A percentile compares a stretch with the other conserved stretches of the same genome.
These are phyloP conservation scores for Myathropa florea DNA, from an alignment of 2,888 invertebrate genomes.

Conservation along the genomic window DNA sequence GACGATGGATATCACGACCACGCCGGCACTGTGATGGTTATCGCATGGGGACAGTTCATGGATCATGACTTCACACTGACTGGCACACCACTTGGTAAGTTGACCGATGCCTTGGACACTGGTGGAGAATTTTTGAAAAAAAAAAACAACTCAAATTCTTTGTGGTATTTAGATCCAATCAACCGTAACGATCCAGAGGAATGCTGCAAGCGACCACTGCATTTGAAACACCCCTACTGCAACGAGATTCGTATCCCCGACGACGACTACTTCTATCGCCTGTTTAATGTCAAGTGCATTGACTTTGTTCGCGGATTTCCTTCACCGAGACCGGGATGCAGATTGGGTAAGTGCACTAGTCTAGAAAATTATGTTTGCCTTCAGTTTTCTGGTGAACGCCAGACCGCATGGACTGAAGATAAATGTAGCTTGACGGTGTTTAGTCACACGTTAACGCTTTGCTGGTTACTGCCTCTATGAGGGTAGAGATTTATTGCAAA, in stretches of 20 bases:
- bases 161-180: constrained; percentile 84
- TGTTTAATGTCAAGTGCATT: constrained; percentile 92
- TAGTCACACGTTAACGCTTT: neutral
- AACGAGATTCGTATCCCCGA: constrained; percentile 93
- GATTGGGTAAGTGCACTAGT: constrained; percentile 84
- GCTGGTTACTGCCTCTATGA: neutral
- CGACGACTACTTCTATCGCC: constrained; percentile 94
- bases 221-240: constrained; percentile 94
- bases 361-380: neutral
- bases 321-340: constrained; percentile 92
- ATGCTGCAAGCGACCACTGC: constrained; percentile 91
- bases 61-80: constrained; percentile 96
- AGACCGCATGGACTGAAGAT: neutral
- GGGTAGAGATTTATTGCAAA: neutral
- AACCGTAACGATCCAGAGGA: constrained; percentile 95
- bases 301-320: constrained; percentile 95
- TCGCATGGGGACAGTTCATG: constrained; percentile 96
- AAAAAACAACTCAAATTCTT: neutral
- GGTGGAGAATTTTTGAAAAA: neutral
- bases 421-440: constrained; percentile 5
- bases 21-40: constrained; percentile 94
- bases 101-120: neutral
- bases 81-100: constrained; percentile 91
- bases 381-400: neutral
- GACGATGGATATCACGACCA: constrained; percentile 96